A percentile compares a stretch with the other conserved stretches of the same genome.
phyloP scores from a whole-genome alignment of 2,888 invertebrate genomes.

The Crioceris asparagi region DNA sequence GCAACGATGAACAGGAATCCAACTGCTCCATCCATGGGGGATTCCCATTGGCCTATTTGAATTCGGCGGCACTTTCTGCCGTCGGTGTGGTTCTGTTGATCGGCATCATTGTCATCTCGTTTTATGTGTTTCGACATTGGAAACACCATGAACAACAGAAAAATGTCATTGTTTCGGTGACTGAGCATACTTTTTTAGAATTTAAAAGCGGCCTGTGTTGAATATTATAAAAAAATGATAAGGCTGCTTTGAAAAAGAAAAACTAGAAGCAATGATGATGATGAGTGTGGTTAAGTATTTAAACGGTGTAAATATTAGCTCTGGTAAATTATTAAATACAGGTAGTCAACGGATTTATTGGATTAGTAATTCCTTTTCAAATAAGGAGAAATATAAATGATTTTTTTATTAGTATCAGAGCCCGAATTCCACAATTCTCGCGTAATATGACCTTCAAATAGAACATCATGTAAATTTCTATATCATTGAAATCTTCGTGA shows the following conservation, averaged over 20 bases:
- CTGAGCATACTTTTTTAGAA: conserved; percentile 37
- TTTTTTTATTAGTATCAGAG: too few species aligned
- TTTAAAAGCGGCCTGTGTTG: conserved; percentile 38
- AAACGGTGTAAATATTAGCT: neutral
- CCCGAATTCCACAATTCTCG: too few species aligned
- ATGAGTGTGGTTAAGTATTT: neutral
- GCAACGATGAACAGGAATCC: conserved; percentile 68
- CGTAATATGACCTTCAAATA: too few species aligned
- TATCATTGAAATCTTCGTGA: too few species aligned
- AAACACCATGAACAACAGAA: conserved; percentile 33
- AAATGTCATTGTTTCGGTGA: conserved; percentile 36
- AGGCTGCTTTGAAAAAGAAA: neutral
- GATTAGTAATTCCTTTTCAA: neutral
- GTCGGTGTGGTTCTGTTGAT: conserved; percentile 23
- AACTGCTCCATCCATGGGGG: conserved; percentile 63
- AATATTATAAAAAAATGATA: too few species aligned
- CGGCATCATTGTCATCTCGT: conserved; percentile 24
- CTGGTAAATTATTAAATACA: neutral
- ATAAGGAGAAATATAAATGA: neutral
- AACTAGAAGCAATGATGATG: too few species aligned
- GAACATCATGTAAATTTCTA: too few species aligned
- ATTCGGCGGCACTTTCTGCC: conserved; percentile 29
- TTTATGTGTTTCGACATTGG: conserved; percentile 33
- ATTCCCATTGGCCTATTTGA: conserved; percentile 48
- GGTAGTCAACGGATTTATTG: neutral